These are phyloP conservation scores for Microtus montanus DNA, from an alignment of 2,113 vertebrate genomes.

Conservation along the genomic window DNA sequence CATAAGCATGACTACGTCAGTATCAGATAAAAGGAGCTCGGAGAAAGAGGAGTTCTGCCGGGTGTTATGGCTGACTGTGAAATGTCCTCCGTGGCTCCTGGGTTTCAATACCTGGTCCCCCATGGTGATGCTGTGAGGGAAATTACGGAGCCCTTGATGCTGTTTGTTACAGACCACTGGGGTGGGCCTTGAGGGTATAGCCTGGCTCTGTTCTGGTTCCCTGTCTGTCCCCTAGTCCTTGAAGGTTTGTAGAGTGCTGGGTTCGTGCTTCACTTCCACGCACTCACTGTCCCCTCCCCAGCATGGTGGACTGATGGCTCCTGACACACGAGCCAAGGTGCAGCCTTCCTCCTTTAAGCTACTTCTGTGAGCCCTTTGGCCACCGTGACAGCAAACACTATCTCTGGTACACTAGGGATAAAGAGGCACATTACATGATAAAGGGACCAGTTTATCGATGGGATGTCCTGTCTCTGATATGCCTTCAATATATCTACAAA, in stretches of 20 bases:
- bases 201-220: background rate
- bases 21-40: background rate
- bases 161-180: background rate
- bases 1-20: background rate
- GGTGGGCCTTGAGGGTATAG: background rate
- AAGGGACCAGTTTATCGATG: background rate
- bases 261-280: background rate
- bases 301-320: background rate
- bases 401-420: background rate
- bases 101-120: background rate
- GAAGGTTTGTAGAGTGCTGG: background rate
- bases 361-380: background rate
- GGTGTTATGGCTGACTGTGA: background rate
- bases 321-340: background rate
- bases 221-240: background rate
- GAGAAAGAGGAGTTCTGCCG: background rate
- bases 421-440: background rate
- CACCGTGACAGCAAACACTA: background rate
- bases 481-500: background rate
- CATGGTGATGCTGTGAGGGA: background rate
- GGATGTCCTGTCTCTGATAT: background rate
- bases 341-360: background rate
- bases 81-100: background rate
- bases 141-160: background rate
- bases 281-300: background rate